Base-by-base conservation (phyloP, 2,797 vertebrate genomes). In the Apodemus agrarius region DNA sequence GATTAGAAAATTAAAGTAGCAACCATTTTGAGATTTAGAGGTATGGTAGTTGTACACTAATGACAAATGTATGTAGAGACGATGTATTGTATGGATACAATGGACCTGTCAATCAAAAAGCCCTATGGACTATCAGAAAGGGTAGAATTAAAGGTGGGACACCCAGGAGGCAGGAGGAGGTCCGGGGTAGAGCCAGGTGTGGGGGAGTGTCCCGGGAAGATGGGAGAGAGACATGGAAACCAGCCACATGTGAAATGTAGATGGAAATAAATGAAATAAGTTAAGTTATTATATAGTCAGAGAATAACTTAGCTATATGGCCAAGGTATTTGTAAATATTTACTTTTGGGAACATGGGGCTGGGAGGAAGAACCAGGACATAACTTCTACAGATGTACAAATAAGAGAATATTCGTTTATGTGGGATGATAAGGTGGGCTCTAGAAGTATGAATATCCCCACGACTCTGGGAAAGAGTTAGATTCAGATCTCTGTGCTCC, bases 31-130 rank as follows among this genome's bases (percentile, higher is more conserved):
- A 43, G 26, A 29, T 8, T 9, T 34, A 40, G 52, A 69, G 49
- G 21, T 6, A 0, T 0, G 16, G 6, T 10, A 6, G 21, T 24
- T 26, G 1, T 6, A 26, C 12, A 22, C 10, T 13, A 31, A 17
- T 1, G 40, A n/a, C 2, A 7, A 31, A 10, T 19, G 14, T 40
- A 29, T 72, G 17, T 72, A 37, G 67, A 72, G 67, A n/a, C 34
- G 34, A 69, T n/a, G 65, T n/a, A 34, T 7, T 34, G 34, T 72
- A 72, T 37, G 34, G 67, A 72, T 9, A 14, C 34, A n/a, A 43
- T 43, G n/a, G 16, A 21, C 67, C 67, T 72, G 34, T 19, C 34
- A 37, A n/a, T 72, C 17, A 7, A 34, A 17, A n/a, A 72, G 9
- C n/a, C 67, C 34, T 72, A 37, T 72, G 17, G 17, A 21, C n/a